A percentile compares a stretch with the other conserved stretches of the same genome.
Evolutionary conservation across 2,797 vertebrate species (phyloP).

Genomic region (Lemur catta): DNA sequence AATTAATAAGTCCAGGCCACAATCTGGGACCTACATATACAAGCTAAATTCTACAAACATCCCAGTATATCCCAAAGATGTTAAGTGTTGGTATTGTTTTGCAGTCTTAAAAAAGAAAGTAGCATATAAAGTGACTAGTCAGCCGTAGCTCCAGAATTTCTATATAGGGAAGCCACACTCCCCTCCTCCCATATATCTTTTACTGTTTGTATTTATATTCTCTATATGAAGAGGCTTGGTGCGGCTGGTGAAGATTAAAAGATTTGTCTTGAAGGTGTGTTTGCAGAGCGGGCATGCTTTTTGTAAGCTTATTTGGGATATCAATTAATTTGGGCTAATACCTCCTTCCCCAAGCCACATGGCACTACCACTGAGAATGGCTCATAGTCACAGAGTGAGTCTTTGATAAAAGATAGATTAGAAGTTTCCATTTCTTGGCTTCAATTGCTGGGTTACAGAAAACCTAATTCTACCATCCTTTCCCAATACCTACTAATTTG

Average conservation of each 20-base stretch:
- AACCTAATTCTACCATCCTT: constrained; percentile 35
- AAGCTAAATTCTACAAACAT: not conserved
- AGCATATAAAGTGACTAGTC: not conserved
- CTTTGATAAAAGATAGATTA: constrained; percentile 30
- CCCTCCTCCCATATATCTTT: not conserved
- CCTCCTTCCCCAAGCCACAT: not conserved
- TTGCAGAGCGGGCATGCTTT: constrained; percentile 43
- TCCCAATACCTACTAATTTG: constrained; percentile 49
- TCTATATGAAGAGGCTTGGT: not conserved
- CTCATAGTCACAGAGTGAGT: not conserved
- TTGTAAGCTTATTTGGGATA: constrained; percentile 17
- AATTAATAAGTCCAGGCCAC: not conserved
- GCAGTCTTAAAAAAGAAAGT: constrained; percentile 5
- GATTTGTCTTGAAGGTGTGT: constrained; percentile 1
- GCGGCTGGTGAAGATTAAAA: not conserved
- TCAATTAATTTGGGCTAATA: not conserved
- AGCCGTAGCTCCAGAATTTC: not conserved
- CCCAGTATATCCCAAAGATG: not conserved
- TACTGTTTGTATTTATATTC: not conserved
- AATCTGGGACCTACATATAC: not conserved
- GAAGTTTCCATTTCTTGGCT: constrained; percentile 26
- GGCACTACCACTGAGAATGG: not conserved
- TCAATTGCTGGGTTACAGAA: constrained; percentile 24
- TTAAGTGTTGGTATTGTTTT: not conserved
- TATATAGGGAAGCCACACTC: not conserved